Evolutionary conservation across 2,113 vertebrate species (phyloP).

Genomic region (Eptatretus burgeri): DNA sequence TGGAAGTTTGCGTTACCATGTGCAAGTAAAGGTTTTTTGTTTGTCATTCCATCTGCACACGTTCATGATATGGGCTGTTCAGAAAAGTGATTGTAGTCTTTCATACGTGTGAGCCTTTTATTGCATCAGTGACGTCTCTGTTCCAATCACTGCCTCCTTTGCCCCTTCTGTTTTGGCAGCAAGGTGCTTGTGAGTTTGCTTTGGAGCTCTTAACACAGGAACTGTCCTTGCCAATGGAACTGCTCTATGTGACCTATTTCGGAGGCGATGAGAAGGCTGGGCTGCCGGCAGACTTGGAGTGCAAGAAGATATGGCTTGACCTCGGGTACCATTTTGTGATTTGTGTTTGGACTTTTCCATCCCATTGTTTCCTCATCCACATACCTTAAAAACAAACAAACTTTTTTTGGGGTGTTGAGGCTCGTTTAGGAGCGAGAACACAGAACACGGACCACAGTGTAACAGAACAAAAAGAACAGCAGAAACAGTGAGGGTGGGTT

Average conservation of each 20-base stretch:
- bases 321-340: constrained; percentile 30
- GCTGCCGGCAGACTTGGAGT: constrained; percentile 68
- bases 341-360: background rate
- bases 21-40: too few species aligned
- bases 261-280: constrained; percentile 45
- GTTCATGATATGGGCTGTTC: too few species aligned
- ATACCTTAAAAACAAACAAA: too few species aligned
- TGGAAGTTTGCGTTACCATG: too few species aligned
- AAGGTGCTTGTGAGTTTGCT: constrained; percentile 69
- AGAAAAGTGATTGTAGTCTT: too few species aligned
- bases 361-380: background rate
- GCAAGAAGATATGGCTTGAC: constrained; percentile 82
- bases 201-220: constrained; percentile 64
- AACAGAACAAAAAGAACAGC: background rate
- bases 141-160: too few species aligned
- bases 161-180: constrained; percentile 17
- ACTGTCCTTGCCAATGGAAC: constrained; percentile 60
- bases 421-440: background rate
- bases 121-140: too few species aligned
- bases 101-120: too few species aligned
- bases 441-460: background rate
- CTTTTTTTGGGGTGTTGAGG: background rate
- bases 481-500: background rate
- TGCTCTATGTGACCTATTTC: constrained; percentile 91
- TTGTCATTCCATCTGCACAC: too few species aligned